Conservation (phyloP, 2,797 vertebrate genomes). For the Novumbra hubbsi region DNA sequence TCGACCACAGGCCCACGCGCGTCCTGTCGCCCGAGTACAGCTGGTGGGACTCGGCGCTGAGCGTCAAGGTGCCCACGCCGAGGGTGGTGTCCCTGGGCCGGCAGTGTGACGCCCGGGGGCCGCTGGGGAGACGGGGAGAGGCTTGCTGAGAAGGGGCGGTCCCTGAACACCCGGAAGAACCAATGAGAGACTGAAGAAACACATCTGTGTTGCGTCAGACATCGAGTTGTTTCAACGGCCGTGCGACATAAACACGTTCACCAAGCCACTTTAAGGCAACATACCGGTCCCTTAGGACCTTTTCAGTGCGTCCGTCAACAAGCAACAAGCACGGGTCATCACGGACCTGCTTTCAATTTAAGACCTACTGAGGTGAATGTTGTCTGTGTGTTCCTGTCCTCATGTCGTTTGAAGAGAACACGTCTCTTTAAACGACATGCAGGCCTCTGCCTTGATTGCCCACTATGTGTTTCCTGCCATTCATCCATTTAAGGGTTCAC, state of each 20-base stretch:
- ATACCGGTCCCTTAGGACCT: neutral
- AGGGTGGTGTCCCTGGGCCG: conserved; percentile 70
- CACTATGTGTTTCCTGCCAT: conserved; percentile 62
- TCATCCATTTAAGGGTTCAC: conserved; percentile 68
- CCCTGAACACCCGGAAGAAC: too few species aligned
- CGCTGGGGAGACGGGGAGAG: conserved; percentile 32
- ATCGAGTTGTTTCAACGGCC: neutral
- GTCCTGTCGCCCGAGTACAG: conserved; percentile 81
- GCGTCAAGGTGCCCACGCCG: conserved; percentile 51
- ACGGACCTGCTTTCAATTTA: too few species aligned
- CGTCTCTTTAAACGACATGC: conserved; percentile 62
- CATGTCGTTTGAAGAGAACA: conserved; percentile 52
- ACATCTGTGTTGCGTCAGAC: too few species aligned
- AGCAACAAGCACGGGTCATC: neutral
- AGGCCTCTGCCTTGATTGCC: conserved; percentile 66
- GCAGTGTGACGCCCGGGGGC: conserved; percentile 51
- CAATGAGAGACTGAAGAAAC: too few species aligned
- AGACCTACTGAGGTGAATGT: neutral
- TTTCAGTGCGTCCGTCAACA: neutral
- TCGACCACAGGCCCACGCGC: conserved; percentile 67
- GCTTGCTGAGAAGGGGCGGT: conserved; percentile 34
- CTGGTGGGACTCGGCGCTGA: conserved; percentile 70
- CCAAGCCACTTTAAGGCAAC: neutral
- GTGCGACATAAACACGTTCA: neutral
- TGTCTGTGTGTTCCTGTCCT: neutral